A percentile compares a stretch with the other conserved stretches of the same genome.
Evolutionary conservation across 1,140 invertebrate genomes (phyloP).

Genomic region (Trichonephila clavata): DNA sequence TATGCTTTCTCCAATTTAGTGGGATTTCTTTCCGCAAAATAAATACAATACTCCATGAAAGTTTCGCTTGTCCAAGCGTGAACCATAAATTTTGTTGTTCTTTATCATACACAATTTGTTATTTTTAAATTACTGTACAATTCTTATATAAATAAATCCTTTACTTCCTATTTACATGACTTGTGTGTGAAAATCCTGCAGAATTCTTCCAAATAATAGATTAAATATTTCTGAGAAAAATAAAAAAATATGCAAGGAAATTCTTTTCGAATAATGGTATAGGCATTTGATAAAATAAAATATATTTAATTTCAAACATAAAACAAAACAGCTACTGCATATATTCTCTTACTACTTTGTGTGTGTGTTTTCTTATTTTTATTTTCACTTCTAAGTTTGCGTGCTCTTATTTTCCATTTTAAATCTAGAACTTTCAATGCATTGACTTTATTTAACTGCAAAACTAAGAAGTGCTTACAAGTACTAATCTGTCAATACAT

Average conservation of each 20-base stretch:
- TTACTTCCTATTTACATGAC: neutral
- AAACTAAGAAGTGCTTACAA: too few species aligned
- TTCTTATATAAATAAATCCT: neutral
- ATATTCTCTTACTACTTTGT: too few species aligned
- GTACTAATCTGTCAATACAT: too few species aligned
- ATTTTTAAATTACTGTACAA: neutral
- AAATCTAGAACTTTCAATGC: too few species aligned
- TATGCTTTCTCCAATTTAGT: constrained; percentile 60
- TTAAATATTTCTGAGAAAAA: neutral
- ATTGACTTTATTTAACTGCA: too few species aligned
- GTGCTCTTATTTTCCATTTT: too few species aligned
- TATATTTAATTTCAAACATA: too few species aligned
- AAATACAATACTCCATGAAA: constrained; percentile 20
- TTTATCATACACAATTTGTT: neutral
- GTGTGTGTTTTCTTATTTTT: too few species aligned
- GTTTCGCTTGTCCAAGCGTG: neutral
- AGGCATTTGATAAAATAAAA: too few species aligned
- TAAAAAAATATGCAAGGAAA: neutral
- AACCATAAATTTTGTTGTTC: neutral
- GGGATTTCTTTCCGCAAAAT: constrained; percentile 35
- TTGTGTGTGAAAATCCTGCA: neutral
- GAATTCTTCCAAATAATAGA: neutral
- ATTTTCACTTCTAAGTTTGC: too few species aligned
- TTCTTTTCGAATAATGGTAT: too few species aligned
- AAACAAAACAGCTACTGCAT: too few species aligned